Evolutionary conservation across 2,113 vertebrate species (phyloP).

Genomic region (Macquaria ambigua): DNA sequence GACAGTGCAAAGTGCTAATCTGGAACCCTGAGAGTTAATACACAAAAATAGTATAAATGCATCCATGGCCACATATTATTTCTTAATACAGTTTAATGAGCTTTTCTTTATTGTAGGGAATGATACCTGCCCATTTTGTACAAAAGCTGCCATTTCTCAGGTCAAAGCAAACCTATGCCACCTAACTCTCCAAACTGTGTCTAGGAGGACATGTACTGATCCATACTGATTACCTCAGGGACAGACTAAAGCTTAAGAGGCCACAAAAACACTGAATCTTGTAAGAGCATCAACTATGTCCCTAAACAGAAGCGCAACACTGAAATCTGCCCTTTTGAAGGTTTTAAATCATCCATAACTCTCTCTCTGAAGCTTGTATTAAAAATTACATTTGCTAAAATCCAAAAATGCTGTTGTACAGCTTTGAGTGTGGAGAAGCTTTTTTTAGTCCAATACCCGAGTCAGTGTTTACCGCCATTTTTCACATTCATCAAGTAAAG

Average conservation of each 20-base stretch:
- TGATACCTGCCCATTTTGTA: neutral
- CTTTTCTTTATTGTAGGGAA: neutral
- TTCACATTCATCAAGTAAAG: neutral
- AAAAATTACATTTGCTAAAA: neutral
- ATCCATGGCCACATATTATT: neutral
- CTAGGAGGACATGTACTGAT: neutral
- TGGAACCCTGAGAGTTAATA: neutral
- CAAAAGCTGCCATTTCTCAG: neutral
- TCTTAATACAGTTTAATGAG: neutral
- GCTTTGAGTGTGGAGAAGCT: neutral
- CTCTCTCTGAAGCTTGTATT: neutral
- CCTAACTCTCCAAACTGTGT: neutral
- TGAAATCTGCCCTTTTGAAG: neutral
- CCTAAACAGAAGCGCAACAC: neutral
- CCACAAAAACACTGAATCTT: neutral
- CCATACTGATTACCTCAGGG: neutral
- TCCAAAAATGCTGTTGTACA: neutral
- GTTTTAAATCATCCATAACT: constrained; percentile 5
- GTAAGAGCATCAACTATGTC: neutral
- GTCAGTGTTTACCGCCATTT: neutral
- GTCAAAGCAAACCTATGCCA: neutral
- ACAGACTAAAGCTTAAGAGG: neutral
- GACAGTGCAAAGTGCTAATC: neutral
- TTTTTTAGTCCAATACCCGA: constrained; percentile 7
- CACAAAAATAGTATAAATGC: too few relatives aligned